Evolutionary conservation across 2,113 vertebrate genomes (phyloP).

Genomic region (Channa maculata): DNA sequence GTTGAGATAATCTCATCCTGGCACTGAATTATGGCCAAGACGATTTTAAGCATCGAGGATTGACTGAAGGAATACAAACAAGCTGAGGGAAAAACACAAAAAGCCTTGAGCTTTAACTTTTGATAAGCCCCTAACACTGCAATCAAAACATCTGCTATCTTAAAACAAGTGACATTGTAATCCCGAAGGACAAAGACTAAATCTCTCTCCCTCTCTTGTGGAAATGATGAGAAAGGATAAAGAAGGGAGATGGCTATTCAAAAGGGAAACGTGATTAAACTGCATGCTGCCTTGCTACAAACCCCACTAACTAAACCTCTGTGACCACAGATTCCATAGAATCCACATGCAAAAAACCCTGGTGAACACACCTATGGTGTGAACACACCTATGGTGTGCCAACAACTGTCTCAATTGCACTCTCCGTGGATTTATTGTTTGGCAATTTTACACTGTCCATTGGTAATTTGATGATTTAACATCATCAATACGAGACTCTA

Average conservation of each 20-base stretch:
- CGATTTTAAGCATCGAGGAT: slow-evolving; percentile 71
- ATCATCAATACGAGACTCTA: slow-evolving; percentile 82
- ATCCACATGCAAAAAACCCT: slow-evolving; percentile 55
- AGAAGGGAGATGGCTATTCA: slow-evolving; percentile 78
- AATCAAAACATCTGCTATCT: slow-evolving; percentile 87
- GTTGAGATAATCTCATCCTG: slow-evolving; percentile 75
- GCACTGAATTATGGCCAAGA: slow-evolving; percentile 77
- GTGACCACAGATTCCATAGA: slow-evolving; percentile 53
- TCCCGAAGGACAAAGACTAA: slow-evolving; percentile 84
- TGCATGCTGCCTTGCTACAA: slow-evolving; percentile 82
- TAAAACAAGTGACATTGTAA: slow-evolving; percentile 88
- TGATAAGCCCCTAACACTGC: slow-evolving; percentile 81
- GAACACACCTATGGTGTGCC: slow-evolving; percentile 70
- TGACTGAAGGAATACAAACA: slow-evolving; percentile 68
- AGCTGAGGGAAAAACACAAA: slow-evolving; percentile 69
- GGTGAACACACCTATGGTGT: slow-evolving; percentile 74
- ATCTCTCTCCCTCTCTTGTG: slow-evolving; percentile 72
- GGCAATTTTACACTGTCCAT: slow-evolving; percentile 81
- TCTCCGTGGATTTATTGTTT: slow-evolving; percentile 84
- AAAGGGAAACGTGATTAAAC: slow-evolving; percentile 84
- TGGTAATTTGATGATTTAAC: slow-evolving; percentile 83
- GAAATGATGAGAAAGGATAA: slow-evolving; percentile 74
- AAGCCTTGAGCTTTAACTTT: slow-evolving; percentile 82
- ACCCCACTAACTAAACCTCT: slow-evolving; percentile 82
- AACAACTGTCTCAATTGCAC: slow-evolving; percentile 84